A percentile compares a stretch with the other conserved stretches of the same genome.
phyloP scores from a whole-genome alignment of 1,140 invertebrate genomes.

The Propsilocerus akamusi region DNA sequence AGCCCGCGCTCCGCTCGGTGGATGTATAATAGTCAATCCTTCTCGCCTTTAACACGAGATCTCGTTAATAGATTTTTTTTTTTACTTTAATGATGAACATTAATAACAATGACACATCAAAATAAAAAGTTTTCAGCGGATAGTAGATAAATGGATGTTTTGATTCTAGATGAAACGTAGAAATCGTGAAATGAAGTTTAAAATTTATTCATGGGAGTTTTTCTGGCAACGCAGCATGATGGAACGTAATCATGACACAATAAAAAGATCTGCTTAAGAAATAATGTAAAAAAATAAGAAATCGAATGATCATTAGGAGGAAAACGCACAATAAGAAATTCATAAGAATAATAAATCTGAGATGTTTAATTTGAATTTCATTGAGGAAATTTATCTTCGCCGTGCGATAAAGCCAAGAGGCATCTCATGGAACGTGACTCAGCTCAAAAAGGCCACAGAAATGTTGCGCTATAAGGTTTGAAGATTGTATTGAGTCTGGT shows the following conservation, averaged over 20 bases:
- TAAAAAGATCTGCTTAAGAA: not conserved
- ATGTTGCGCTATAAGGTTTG: too few relatives aligned
- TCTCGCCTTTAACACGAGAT: too few relatives aligned
- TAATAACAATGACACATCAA: constrained; percentile 3
- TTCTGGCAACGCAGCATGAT: constrained; percentile 2
- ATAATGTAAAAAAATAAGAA: not conserved
- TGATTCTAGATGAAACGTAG: not conserved
- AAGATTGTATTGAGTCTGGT: too few relatives aligned
- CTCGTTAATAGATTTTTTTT: constrained; percentile 2
- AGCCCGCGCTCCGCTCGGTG: too few relatives aligned
- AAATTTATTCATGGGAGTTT: not conserved
- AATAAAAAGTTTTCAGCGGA: not conserved
- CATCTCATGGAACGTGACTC: too few relatives aligned
- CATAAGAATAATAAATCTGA: not conserved
- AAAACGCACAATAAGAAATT: not conserved
- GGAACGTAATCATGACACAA: not conserved
- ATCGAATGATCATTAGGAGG: not conserved
- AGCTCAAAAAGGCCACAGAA: too few relatives aligned
- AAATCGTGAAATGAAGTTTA: not conserved
- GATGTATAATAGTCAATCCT: too few relatives aligned
- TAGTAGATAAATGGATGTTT: not conserved
- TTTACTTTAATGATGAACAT: not conserved
- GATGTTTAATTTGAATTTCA: not conserved
- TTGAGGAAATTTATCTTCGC: not conserved
- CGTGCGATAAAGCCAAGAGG: too few relatives aligned